Conservation (phyloP, 2,113 vertebrate genomes). For the Xyliphius kryptos region DNA sequence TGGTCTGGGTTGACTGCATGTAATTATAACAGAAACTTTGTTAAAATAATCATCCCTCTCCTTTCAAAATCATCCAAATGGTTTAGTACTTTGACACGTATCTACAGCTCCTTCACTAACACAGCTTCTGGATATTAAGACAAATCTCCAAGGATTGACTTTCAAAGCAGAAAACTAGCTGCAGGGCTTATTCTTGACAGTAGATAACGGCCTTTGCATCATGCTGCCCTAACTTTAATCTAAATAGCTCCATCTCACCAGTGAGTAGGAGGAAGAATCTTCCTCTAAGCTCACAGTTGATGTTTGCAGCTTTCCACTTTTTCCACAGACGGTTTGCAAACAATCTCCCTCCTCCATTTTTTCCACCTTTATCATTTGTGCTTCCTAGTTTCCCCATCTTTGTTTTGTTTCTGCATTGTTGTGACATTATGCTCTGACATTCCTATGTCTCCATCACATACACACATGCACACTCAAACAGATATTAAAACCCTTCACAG, state of each 20-base stretch:
- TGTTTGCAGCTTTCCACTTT: conserved; percentile 26
- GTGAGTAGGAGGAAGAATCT: conserved; percentile 17
- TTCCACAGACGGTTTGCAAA: conserved; percentile 25
- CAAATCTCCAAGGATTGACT: neutral
- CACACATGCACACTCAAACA: neutral
- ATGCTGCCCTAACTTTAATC: conserved; percentile 29
- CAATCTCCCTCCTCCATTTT: neutral
- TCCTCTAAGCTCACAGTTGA: conserved; percentile 27
- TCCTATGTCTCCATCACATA: no score
- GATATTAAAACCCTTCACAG: conserved; percentile 14
- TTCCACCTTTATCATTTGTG: neutral
- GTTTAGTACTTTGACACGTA: no score
- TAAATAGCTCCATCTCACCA: conserved; percentile 21
- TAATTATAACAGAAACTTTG: no score
- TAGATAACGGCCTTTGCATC: conserved; percentile 30
- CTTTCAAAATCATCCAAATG: no score
- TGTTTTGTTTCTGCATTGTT: no score
- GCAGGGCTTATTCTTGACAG: conserved; percentile 19
- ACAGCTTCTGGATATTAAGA: neutral
- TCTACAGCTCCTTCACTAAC: conserved; percentile 1
- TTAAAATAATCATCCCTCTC: no score
- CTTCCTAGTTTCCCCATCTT: conserved; percentile 4
- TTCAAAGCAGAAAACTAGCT: conserved; percentile 28
- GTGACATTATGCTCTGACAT: neutral
- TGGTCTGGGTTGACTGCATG: no score